phyloP scores from a whole-genome alignment of 2,888 invertebrate genomes.

The Polyommatus iphigenia region DNA sequence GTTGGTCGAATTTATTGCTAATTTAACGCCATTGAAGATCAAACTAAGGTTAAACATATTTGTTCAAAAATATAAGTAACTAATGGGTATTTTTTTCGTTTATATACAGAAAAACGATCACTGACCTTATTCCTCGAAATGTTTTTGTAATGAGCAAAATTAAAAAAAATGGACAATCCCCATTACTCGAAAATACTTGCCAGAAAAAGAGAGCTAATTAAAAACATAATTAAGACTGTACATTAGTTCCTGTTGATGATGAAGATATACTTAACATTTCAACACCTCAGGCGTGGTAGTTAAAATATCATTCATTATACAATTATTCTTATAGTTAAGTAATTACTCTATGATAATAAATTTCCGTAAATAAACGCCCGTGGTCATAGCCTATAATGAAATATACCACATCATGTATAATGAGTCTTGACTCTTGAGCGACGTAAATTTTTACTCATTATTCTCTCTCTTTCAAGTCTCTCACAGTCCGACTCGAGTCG shows the following conservation, averaged over 20 bases:
- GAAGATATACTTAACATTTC: neutral
- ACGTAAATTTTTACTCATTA: no score
- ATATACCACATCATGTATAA: neutral
- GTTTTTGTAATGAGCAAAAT: no score
- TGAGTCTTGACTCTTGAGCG: neutral
- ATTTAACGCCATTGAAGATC: no score
- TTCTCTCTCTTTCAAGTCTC: neutral
- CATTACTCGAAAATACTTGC: neutral
- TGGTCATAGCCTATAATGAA: neutral
- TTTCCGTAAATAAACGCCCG: conserved; percentile 22
- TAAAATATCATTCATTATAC: conserved; percentile 22
- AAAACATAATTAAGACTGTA: neutral
- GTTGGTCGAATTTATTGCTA: no score
- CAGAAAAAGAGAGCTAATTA: neutral
- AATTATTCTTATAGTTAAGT: conserved; percentile 7
- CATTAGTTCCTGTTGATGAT: neutral
- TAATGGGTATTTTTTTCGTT: no score
- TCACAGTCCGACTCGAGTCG: no score
- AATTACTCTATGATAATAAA: conserved; percentile 18
- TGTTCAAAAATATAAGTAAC: no score
- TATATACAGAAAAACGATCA: no score
- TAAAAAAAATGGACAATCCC: no score
- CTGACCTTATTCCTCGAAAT: no score
- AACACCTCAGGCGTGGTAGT: conserved; percentile 6
- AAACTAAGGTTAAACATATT: no score